Evolutionary conservation across 53 echinoderm and acorn worm genomes (phyloP).

Genomic region (Patiria pectinifera): DNA sequence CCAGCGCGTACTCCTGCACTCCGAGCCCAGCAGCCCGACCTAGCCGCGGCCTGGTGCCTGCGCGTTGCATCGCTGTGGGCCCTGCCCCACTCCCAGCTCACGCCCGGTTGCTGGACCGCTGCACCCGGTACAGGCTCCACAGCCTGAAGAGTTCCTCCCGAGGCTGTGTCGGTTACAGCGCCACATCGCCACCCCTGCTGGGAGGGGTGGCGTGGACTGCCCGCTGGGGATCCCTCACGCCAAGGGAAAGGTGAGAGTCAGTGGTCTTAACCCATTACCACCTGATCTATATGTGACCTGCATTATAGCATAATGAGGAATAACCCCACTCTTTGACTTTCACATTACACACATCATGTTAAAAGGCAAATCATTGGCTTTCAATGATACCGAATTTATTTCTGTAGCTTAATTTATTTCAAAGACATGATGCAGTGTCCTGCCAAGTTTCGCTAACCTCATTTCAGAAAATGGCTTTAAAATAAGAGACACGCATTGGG

Average conservation of each 20-base stretch:
- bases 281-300: too few relatives aligned
- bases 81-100: constrained; percentile 94
- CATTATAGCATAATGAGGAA: too few relatives aligned
- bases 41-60: constrained; percentile 95
- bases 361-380: too few relatives aligned
- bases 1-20: constrained; percentile 91
- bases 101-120: constrained; percentile 88
- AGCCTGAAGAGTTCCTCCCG: constrained; percentile 91
- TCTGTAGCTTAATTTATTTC: too few relatives aligned
- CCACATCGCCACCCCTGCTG: constrained; percentile 89
- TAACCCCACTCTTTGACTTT: too few relatives aligned
- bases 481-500: too few relatives aligned
- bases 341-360: too few relatives aligned
- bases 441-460: too few relatives aligned
- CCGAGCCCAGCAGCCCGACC: constrained; percentile 91
- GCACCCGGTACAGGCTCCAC: constrained; percentile 82
- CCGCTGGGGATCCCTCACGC: constrained; percentile 97
- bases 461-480: too few relatives aligned
- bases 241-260: constrained; percentile 92
- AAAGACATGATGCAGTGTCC: too few relatives aligned
- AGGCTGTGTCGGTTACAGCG: constrained; percentile 98
- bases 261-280: too few relatives aligned
- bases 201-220: constrained; percentile 92
- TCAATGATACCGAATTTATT: too few relatives aligned
- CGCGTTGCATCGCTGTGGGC: constrained; percentile 93